Evolutionary conservation across 2,113 vertebrate genomes (phyloP).

Genomic region (Rhinolophus ferrumequinum): DNA sequence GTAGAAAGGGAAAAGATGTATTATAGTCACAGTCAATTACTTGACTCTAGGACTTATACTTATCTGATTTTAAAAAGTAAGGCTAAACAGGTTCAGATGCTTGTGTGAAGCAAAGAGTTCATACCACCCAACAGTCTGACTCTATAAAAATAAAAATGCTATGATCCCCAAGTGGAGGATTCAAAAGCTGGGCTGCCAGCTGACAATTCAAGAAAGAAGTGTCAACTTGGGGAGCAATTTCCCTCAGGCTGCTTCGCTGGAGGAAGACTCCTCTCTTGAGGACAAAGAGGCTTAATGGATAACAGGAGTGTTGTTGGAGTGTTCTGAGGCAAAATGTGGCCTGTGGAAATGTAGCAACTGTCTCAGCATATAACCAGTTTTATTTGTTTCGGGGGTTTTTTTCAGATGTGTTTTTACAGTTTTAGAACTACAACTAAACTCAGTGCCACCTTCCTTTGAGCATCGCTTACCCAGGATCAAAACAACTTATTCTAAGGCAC

Average conservation of each 20-base stretch:
- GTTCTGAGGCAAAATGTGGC: not conserved
- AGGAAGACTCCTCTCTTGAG: not conserved
- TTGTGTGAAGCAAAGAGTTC: not conserved
- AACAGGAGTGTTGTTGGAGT: not conserved
- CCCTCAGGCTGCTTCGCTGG: not conserved
- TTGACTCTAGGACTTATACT: not conserved
- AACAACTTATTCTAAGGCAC: not conserved
- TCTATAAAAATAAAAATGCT: not conserved
- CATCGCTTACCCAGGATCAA: not conserved
- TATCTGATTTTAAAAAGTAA: slow-evolving; percentile 34
- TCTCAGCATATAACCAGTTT: not conserved
- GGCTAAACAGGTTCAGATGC: not conserved
- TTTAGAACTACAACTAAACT: not conserved
- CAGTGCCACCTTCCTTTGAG: not conserved
- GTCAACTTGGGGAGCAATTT: too few relatives aligned
- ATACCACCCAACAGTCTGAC: not conserved
- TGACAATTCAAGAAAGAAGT: not conserved
- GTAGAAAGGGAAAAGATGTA: not conserved
- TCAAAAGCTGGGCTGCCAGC: not conserved
- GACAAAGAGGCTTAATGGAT: not conserved
- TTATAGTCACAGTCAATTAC: not conserved
- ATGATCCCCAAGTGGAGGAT: not conserved
- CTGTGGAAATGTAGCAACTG: not conserved
- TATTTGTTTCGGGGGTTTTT: not conserved
- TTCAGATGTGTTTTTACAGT: not conserved